Percentiles rank a stretch among this genome's conserved stretches.
Evolutionary conservation across 2,797 vertebrate species (phyloP).

Genomic region (Gallinago stenura): DNA sequence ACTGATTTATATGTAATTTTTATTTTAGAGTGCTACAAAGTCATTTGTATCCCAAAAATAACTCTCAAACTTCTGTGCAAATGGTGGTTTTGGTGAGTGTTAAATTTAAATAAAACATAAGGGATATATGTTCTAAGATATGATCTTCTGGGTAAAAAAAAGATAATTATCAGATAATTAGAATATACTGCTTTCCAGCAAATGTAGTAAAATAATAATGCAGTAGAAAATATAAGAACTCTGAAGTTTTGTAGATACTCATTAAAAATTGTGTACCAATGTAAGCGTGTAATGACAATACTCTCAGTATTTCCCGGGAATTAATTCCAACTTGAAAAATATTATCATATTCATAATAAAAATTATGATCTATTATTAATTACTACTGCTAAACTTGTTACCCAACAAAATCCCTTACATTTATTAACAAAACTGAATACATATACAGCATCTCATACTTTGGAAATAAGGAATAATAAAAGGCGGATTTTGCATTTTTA

Average conservation of each 20-base stretch:
- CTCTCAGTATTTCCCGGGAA: neutral
- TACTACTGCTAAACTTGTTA: neutral
- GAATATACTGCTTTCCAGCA: neutral
- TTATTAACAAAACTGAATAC: neutral
- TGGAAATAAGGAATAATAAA: neutral
- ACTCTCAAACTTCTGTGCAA: neutral
- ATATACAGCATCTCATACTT: neutral
- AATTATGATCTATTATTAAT: neutral
- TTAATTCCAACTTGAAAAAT: neutral
- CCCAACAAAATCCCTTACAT: neutral
- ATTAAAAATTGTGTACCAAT: neutral
- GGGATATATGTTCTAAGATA: neutral
- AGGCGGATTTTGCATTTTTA: neutral
- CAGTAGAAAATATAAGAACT: neutral
- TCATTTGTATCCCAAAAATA: neutral
- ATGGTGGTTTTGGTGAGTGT: neutral
- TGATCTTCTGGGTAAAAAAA: neutral
- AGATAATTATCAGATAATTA: neutral
- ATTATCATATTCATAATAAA: neutral
- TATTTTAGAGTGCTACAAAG: neutral
- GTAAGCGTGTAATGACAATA: neutral
- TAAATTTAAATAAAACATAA: neutral
- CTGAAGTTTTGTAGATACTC: neutral
- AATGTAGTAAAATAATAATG: neutral
- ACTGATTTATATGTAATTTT: neutral